Percentiles rank a stretch among this genome's conserved stretches.
Conservation (phyloP, 2,113 vertebrate species). For the Illadopsis cleaveri region DNA sequence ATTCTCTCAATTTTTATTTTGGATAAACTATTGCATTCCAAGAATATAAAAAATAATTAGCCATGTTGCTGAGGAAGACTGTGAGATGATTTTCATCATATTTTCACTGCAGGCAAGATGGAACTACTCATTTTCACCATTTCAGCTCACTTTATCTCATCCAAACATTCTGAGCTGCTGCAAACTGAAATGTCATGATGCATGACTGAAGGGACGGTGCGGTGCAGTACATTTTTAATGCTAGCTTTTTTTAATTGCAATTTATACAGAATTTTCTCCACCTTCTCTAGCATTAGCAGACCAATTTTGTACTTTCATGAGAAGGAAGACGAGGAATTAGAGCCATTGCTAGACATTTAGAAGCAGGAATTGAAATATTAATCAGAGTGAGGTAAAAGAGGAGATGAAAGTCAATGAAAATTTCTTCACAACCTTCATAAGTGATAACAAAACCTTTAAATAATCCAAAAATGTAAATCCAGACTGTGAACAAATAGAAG, state of each 20-base stretch:
- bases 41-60: neutral
- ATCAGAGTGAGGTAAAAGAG: neutral
- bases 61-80: neutral
- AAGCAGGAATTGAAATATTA: neutral
- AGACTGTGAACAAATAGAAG: neutral
- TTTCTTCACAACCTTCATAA: neutral
- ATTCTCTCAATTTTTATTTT: neutral
- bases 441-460: neutral
- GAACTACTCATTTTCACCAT: neutral
- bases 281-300: neutral
- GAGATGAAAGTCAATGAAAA: neutral
- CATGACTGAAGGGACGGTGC: neutral
- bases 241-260: neutral
- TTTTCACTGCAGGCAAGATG: neutral
- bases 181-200: neutral
- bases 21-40: neutral
- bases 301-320: neutral
- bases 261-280: neutral
- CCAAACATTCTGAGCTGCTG: neutral
- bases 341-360: neutral
- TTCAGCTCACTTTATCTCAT: neutral
- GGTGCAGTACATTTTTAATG: neutral
- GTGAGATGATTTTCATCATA: neutral
- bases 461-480: neutral
- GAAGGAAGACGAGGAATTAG: neutral